Evolutionary conservation across 1,140 invertebrate species (phyloP), one percentile per base, ranked within the genome.

Genomic region (Pachyrhynchus sulphureomaculatus): DNA sequence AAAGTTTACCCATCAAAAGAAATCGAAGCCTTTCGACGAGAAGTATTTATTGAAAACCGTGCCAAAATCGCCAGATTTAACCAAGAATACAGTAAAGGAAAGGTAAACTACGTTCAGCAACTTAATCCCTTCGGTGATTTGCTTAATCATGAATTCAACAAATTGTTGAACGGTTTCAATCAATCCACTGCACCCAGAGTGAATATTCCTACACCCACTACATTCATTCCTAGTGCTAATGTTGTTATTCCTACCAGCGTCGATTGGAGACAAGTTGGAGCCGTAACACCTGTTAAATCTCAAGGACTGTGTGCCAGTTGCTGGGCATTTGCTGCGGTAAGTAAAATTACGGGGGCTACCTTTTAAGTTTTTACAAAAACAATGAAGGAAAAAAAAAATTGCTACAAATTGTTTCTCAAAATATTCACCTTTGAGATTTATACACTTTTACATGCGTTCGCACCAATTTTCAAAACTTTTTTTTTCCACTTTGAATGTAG

Each of bases 61-160:
- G 83, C 87, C 65, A 88, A 86, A 72, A 90, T 96, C 73, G 88
- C 88, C n/a, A 83, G 85, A 67, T 92, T 95, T 72, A 96, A 96
- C 80, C 77, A 82, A 60, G 77, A 79, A 45, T 91, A 77, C 73
- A 83, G 85, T 59, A 68, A 78, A 33, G 91, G 91, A 0, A 69
- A 81, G 63, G 81, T 84, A 21, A 72, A 78, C 15, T 93, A 79
- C 76, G 83, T 83, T 64, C 73, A 91, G 62, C 81, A 77, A 44
- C 74, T 92, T 67, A 95, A 95, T 77, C 47, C 45, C 69, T 95
- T 86, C 75, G 86, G 84, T 37, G 92, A 95, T 78, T 81, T 93
- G 87, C 80, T 93, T 62, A 86, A 85, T 72, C 86, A 91, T 66
- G 92, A 95, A 77, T 92, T 94, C 76, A 78, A 82, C 1, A 60